Conservation (phyloP, 2,113 vertebrate species). For the Dicaeum eximium region DNA sequence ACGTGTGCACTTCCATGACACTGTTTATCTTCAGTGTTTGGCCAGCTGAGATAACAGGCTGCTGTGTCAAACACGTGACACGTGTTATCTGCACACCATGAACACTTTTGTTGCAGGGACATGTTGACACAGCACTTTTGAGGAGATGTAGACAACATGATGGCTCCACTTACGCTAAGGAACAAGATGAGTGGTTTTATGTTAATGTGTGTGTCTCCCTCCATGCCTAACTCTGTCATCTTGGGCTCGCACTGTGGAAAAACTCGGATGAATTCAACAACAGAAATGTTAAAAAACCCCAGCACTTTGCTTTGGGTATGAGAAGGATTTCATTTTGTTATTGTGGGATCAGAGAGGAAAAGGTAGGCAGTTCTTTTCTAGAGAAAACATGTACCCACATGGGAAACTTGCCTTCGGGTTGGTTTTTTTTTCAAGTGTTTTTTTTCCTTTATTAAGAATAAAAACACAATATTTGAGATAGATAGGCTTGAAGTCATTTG, state of each 20-base stretch:
- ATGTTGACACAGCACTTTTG: slow-evolving; percentile 41
- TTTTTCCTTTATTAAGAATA: neutral
- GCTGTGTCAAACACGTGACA: neutral
- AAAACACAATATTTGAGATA: neutral
- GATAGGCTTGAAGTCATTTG: neutral
- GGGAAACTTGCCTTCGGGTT: neutral
- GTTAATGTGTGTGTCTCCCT: neutral
- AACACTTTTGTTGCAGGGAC: slow-evolving; percentile 18
- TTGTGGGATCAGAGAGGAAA: neutral
- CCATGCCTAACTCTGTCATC: neutral
- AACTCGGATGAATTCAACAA: neutral
- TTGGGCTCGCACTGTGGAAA: neutral
- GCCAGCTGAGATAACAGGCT: slow-evolving; percentile 30
- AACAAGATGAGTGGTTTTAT: slow-evolving; percentile 9
- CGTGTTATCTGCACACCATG: neutral
- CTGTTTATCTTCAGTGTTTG: slow-evolving; percentile 30
- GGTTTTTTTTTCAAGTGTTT: neutral
- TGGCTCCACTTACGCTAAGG: slow-evolving; percentile 42
- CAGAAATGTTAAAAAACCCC: neutral
- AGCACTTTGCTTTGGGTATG: neutral
- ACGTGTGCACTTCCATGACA: neutral
- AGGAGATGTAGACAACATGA: slow-evolving; percentile 32
- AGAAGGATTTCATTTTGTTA: neutral
- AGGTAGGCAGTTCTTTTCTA: neutral
- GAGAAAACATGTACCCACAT: rapidly evolving